Evolutionary conservation across 2,113 vertebrate species (phyloP).

Genomic region (Amblyopsis rosae): DNA sequence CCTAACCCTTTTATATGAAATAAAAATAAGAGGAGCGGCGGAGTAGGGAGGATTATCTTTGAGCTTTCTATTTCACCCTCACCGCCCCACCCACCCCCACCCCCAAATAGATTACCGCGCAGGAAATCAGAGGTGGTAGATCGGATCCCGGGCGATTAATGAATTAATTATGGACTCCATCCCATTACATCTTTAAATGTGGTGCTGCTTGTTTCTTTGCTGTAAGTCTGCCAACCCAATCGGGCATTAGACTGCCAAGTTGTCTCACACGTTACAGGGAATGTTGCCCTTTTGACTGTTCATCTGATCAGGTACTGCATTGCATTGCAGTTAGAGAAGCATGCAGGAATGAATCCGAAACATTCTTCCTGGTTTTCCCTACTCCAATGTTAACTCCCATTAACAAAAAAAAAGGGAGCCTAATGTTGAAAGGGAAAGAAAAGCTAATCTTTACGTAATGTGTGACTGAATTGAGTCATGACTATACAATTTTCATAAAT

Average conservation of each 20-base stretch:
- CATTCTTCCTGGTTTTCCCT: too few relatives aligned
- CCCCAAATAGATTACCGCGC: slow-evolving; percentile 58
- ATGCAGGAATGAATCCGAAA: too few relatives aligned
- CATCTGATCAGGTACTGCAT: too few relatives aligned
- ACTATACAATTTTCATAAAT: too few relatives aligned
- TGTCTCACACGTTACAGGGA: not conserved
- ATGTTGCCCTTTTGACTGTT: too few relatives aligned
- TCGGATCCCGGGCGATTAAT: slow-evolving; percentile 51
- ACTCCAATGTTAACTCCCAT: too few relatives aligned
- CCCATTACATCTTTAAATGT: slow-evolving; percentile 48
- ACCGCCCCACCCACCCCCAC: slow-evolving; percentile 5
- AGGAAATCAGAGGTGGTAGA: slow-evolving; percentile 59
- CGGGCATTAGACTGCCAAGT: slow-evolving; percentile 18
- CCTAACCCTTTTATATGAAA: not conserved
- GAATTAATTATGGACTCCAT: slow-evolving; percentile 60
- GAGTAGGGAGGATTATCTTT: slow-evolving; percentile 38
- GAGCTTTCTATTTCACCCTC: not conserved
- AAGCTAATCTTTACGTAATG: too few relatives aligned
- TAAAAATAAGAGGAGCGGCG: slow-evolving; percentile 16
- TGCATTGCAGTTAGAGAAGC: too few relatives aligned
- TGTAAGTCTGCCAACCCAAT: slow-evolving; percentile 12
- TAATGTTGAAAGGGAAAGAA: too few relatives aligned
- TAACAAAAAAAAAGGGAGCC: too few relatives aligned
- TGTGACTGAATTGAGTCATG: too few relatives aligned
- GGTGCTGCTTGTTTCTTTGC: slow-evolving; percentile 4